Conservation (phyloP, 2,888 invertebrate species). For the Erebia aethiops region DNA sequence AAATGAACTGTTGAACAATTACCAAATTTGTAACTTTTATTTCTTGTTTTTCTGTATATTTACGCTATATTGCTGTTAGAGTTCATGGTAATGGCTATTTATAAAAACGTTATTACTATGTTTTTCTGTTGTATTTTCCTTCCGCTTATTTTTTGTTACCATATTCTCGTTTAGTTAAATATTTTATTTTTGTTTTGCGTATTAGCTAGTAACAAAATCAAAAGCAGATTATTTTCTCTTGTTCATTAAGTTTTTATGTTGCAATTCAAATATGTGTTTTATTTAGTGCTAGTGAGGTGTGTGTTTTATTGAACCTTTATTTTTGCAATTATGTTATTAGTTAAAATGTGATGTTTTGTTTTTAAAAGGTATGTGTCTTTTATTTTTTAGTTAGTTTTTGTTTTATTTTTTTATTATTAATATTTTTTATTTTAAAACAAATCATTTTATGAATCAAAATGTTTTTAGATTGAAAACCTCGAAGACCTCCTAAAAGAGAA, state of each 20-base stretch:
- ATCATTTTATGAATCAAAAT: neutral
- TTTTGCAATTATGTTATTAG: constrained; percentile 24
- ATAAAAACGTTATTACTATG: neutral
- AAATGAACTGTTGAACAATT: neutral
- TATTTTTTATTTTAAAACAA: constrained; percentile 7
- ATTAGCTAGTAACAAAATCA: neutral
- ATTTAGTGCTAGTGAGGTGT: constrained; percentile 23
- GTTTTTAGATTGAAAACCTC: constrained; percentile 95
- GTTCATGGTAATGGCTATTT: neutral
- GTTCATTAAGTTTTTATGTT: neutral
- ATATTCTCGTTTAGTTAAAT: neutral
- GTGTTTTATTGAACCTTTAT: constrained; percentile 11
- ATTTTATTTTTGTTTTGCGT: neutral
- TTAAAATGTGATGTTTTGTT: constrained; percentile 27
- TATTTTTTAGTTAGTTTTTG: constrained; percentile 22
- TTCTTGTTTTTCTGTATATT: neutral
- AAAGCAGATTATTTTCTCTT: neutral
- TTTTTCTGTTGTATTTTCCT: constrained; percentile 4
- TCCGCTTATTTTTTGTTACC: neutral
- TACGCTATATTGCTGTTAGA: neutral
- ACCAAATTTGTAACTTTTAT: neutral
- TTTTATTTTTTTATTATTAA: constrained; percentile 31
- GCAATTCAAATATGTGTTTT: constrained; percentile 12
- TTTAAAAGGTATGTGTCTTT: constrained; percentile 39
- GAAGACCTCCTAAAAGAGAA: constrained; percentile 98